Base-by-base conservation (phyloP, 2,113 vertebrate genomes). In the Paracanthobrama guichenoti region DNA sequence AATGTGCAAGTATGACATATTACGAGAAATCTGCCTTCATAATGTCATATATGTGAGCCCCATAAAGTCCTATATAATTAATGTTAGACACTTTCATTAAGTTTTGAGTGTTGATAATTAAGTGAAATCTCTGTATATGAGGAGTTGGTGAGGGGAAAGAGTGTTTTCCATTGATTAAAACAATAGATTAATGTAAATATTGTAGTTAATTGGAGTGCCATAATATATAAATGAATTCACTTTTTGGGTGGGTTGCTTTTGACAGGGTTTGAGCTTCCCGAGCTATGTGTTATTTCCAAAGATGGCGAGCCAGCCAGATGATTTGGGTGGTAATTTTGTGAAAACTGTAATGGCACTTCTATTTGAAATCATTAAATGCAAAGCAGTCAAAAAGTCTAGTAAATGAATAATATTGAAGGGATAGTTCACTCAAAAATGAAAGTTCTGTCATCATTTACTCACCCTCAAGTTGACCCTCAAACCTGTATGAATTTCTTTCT, bases 51-150 rank as follows among this genome's bases (percentile, higher is more conserved):
- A 79, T 44, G 26, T 12, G 39, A 62, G 35, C 74, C 28, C 74
- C 31, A 13, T 79, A 71, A 31, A 46, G 14, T 16, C 28, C 50
- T 22, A 22, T 79, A 55, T 22, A 26, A 7, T 72, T n/a, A 66
- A 67, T 89, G 78, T 66, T 20, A 76, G 67, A 31, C 73, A 46
- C 79, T 74, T 86, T 85, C 2, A 84, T 26, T 69, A 85, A 62
- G 18, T 0, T 0, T 81, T 73, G 74, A 78, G 73, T 88, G 84
- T 79, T 57, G 7, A 75, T 86, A 72, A 85, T 64, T 72, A 28
- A 67, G 85, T 87, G 86, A 86, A 87, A 86, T 89, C 81, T 90
- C 72, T 93, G 90, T 91, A 88, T 93, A 92, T 92, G 85, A 90
- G 85, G 84, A 87, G 42, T 84, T 90, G 79, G 44, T 85, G 24